Evolutionary conservation across 2,113 vertebrate species (phyloP), one percentile per base, ranked within the genome.

Genomic region (Chunga burmeisteri): DNA sequence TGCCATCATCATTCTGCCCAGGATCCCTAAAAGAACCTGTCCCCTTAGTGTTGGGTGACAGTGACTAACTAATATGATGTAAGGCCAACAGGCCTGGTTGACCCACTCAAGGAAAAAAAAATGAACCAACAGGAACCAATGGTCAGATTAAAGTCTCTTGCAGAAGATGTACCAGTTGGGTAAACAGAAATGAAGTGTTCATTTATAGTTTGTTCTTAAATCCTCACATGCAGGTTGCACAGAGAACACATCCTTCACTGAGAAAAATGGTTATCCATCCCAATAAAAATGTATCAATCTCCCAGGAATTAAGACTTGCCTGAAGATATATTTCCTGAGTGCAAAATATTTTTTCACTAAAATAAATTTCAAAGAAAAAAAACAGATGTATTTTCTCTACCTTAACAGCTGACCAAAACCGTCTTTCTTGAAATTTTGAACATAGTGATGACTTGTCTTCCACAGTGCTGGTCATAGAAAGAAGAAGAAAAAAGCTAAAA

Each of bases 351-450:
- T 65, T 82, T 61, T 80, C 32, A 82, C 4, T 47, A 30, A 73
- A 88, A 59, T 20, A 0, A 67, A 55, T 53, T 53, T 59, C 29
- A 79, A 67, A 71, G 9, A 9, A 32, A 70, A 21, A 53, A 15
- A 44, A 42, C 18, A 49, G 5, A 4, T 19, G 4, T 30, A 5
- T 81, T 53, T 85, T 81, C 42, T 92, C 95, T 97, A 99, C 99
- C 98, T 99, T 99, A 74, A 99, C 89, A 81, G 98, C 98, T 50
- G 97, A 98, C 99, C 98, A 99, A 97, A 99, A 99, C 34, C 97
- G 98, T 55, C 98, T 98, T 52, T 99, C 98, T 97, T 99, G 99
- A 94, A 99, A 99, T 80, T 94, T 96, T 84, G 95, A 98, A 86
- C 98, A 97, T 61, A 97, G 96, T 19, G 98, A 99, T 16, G 83